phyloP scores from a whole-genome alignment of 2,113 vertebrate genomes.

The Spermophilus dauricus region DNA sequence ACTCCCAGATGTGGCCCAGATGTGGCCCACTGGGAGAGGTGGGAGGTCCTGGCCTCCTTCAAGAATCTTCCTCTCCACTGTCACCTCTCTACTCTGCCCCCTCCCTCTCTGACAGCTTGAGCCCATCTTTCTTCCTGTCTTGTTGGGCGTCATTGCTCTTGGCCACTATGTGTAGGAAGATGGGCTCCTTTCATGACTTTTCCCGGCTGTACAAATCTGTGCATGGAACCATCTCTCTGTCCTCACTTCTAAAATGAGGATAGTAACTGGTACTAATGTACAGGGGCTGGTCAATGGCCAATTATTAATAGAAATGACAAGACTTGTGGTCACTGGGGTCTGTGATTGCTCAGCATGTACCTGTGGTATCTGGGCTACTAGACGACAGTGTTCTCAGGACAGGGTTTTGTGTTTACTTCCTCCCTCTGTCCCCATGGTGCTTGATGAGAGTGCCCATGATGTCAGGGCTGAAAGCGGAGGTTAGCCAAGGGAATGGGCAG shows the following conservation, averaged over 20 bases:
- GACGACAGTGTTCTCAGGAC: not conserved
- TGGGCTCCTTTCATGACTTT: not conserved
- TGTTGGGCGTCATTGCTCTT: not conserved
- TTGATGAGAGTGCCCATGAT: not conserved
- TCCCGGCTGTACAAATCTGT: not conserved
- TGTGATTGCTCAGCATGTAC: not conserved
- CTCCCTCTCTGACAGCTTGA: not conserved
- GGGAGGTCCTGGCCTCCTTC: not conserved
- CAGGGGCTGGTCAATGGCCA: not conserved
- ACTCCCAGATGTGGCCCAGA: no score
- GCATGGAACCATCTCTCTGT: not conserved
- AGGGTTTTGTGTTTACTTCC: not conserved
- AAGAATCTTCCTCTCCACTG: not conserved
- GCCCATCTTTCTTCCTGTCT: not conserved
- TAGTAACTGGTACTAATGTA: no score
- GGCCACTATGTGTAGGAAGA: not conserved
- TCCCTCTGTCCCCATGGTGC: not conserved
- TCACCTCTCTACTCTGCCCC: not conserved
- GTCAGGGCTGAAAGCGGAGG: not conserved
- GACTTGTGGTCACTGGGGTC: rapidly evolving
- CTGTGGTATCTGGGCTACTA: not conserved
- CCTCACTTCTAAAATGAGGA: not conserved
- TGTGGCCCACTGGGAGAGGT: no score
- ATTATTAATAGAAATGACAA: not conserved
- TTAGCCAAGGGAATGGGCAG: not conserved